phyloP scores from a whole-genome alignment of 1,140 invertebrate genomes.

The Caenorhabditis inopinata region DNA sequence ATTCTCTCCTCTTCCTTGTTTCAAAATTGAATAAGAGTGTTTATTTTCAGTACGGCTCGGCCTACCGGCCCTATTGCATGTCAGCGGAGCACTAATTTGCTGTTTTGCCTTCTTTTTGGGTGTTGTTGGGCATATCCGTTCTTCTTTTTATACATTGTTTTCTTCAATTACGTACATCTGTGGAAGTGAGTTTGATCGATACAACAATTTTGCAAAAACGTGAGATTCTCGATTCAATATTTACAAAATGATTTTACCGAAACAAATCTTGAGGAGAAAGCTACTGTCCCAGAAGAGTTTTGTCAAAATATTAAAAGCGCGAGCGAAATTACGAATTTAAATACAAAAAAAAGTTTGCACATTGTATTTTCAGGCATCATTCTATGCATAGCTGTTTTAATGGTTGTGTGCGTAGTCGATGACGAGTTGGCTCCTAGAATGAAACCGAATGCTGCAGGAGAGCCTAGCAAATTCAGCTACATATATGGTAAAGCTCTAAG shows the following conservation, averaged over 20 bases:
- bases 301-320: no score
- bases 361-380: constrained; percentile 45
- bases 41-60: constrained; percentile 44
- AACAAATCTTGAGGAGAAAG: no score
- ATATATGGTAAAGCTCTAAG: constrained; percentile 37
- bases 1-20: not conserved
- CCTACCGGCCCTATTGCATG: constrained; percentile 49
- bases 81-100: constrained; percentile 48
- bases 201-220: not conserved
- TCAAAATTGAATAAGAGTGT: not conserved
- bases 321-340: not conserved
- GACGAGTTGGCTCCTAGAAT: constrained; percentile 54
- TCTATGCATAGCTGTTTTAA: constrained; percentile 50
- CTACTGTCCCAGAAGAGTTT: no score
- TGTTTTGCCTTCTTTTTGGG: constrained; percentile 47
- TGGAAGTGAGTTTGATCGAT: constrained; percentile 44
- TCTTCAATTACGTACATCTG: constrained; percentile 52
- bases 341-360: not conserved
- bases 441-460: constrained; percentile 55
- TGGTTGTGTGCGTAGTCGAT: constrained; percentile 55
- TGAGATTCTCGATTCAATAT: not conserved
- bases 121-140: constrained; percentile 45
- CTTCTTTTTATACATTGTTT: constrained; percentile 38
- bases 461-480: constrained; percentile 51
- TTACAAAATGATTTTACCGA: no score